Evolutionary conservation across 2,113 vertebrate genomes (phyloP).

Genomic region (Potamarius usumacintae): DNA sequence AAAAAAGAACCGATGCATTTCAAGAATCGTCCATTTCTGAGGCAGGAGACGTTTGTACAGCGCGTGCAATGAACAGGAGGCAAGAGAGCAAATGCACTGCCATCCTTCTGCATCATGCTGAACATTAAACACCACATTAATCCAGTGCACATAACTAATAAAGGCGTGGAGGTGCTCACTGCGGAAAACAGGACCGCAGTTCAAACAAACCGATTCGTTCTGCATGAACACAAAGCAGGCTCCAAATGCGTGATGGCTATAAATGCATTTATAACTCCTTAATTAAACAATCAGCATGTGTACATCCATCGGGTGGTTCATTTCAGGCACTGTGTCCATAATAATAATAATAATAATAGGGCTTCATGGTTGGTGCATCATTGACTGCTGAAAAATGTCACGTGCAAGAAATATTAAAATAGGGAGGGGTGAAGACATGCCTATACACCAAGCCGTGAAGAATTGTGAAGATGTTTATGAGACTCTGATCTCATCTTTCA

Average conservation of each 20-base stretch:
- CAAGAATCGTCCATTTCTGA: not conserved
- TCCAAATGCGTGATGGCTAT: not conserved
- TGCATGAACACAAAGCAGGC: not conserved
- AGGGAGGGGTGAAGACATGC: not conserved
- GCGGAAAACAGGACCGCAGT: not conserved
- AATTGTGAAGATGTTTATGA: not conserved
- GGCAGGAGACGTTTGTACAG: not conserved
- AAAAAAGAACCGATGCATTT: not conserved
- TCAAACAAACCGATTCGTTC: not conserved
- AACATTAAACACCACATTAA: not conserved
- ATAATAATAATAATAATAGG: slow-evolving; percentile 2
- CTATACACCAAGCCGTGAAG: not conserved
- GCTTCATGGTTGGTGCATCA: no score
- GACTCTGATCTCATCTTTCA: not conserved
- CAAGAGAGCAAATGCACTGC: not conserved
- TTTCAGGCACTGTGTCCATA: not conserved
- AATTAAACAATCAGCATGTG: not conserved
- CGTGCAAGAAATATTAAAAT: not conserved
- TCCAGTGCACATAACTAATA: not conserved
- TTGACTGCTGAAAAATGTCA: not conserved
- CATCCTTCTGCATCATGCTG: not conserved
- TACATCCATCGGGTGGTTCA: not conserved
- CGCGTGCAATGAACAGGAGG: not conserved
- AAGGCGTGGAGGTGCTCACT: slow-evolving; percentile 1
- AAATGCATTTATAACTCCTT: not conserved